A percentile compares a stretch with the other conserved stretches of the same genome.
phyloP scores from a whole-genome alignment of 2,113 vertebrate genomes.

The Pedetes capensis region DNA sequence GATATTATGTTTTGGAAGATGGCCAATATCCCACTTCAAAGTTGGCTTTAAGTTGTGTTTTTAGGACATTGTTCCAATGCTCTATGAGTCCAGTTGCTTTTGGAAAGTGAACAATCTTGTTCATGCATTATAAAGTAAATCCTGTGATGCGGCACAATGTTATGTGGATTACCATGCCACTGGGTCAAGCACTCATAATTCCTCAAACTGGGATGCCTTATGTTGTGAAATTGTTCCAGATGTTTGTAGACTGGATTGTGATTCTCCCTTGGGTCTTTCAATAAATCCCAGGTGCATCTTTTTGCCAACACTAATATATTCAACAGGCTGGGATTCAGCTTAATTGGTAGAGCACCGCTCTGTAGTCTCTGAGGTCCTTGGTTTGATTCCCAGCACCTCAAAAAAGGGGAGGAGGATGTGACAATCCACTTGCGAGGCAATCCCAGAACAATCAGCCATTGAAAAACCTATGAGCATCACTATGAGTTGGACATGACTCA shows the following conservation, averaged over 20 bases:
- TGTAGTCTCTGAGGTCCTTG: too few species aligned
- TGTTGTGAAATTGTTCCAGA: not conserved
- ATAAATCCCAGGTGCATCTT: not conserved
- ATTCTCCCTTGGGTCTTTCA: not conserved
- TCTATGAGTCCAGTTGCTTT: not conserved
- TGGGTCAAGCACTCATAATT: not conserved
- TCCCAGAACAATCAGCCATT: too few species aligned
- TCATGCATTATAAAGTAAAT: not conserved
- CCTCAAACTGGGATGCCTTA: not conserved
- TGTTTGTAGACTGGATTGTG: not conserved
- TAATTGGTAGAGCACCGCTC: too few species aligned
- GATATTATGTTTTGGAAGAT: not conserved
- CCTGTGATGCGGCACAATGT: not conserved
- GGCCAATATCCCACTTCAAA: not conserved
- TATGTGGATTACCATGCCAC: not conserved
- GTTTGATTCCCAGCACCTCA: too few species aligned
- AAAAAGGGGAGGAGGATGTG: too few species aligned
- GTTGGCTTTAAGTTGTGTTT: not conserved
- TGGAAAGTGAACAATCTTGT: not conserved
- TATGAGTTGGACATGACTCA: too few species aligned
- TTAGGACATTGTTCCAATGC: not conserved
- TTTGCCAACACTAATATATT: not conserved
- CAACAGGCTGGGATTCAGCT: too few species aligned
- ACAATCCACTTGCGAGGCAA: too few species aligned
- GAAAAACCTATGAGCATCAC: too few species aligned